phyloP scores from a whole-genome alignment of 1,140 invertebrate species.

The Ditylenchus dipsaci region DNA sequence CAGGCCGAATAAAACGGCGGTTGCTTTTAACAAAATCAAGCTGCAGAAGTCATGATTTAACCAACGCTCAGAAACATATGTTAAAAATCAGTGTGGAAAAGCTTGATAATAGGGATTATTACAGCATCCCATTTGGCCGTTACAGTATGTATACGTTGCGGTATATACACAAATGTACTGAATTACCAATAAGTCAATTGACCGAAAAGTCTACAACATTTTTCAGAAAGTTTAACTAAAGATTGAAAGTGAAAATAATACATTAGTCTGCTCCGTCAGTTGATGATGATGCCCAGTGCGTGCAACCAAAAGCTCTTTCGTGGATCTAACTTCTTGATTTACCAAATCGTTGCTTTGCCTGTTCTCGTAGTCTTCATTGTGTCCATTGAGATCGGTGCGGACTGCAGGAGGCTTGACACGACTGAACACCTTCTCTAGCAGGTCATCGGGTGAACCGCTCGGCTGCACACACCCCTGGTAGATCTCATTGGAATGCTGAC shows the following conservation, averaged over 20 bases:
- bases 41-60: no score
- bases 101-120: not conserved
- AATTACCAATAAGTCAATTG: not conserved
- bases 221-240: not conserved
- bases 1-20: not conserved
- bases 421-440: not conserved
- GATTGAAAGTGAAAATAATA: not conserved
- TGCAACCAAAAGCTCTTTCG: not conserved
- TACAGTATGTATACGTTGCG: not conserved
- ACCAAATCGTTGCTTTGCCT: not conserved
- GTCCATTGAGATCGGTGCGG: not conserved
- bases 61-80: no score
- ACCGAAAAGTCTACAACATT: not conserved
- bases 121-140: not conserved
- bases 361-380: not conserved
- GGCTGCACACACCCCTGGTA: not conserved
- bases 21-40: not conserved
- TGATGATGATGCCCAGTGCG: not conserved
- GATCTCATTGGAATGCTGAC: not conserved
- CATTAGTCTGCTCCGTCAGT: not conserved
- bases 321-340: not conserved
- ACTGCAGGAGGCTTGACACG: not conserved
- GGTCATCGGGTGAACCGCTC: not conserved
- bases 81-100: no score
- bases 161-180: not conserved